Conservation (phyloP, 2,113 vertebrate genomes). For the Ceyx cyanopectus region DNA sequence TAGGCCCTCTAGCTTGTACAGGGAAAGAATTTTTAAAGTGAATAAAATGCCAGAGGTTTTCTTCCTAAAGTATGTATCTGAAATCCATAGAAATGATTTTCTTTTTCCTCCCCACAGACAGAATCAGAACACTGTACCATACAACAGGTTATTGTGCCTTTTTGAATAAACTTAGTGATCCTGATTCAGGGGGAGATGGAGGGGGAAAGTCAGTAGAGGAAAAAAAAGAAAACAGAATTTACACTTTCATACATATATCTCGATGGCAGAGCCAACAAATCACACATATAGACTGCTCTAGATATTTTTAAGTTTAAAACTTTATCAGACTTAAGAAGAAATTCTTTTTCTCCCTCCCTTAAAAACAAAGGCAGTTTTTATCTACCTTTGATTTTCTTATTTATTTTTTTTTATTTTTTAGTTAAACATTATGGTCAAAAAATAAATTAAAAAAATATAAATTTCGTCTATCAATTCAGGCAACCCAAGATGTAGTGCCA, state of each 20-base stretch:
- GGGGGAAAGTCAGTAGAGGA: background rate
- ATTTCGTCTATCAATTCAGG: conserved; percentile 75
- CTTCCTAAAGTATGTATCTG: conserved; percentile 53
- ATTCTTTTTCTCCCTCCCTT: conserved; percentile 39
- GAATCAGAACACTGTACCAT: conserved; percentile 70
- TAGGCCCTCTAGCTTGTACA: background rate
- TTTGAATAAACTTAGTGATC: conserved; percentile 63
- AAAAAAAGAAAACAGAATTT: conserved; percentile 45
- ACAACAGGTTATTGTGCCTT: conserved; percentile 74
- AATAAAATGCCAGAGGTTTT: conserved; percentile 66
- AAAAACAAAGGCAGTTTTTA: conserved; percentile 62
- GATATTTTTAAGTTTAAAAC: conserved; percentile 52
- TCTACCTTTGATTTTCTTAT: conserved; percentile 37
- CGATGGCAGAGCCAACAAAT: conserved; percentile 52
- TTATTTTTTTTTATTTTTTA: background rate
- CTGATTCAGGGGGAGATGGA: conserved; percentile 11
- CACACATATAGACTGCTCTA: conserved; percentile 55
- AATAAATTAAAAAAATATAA: conserved; percentile 77
- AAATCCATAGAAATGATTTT: conserved; percentile 62
- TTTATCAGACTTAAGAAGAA: conserved; percentile 62
- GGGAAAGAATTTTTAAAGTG: conserved; percentile 63
- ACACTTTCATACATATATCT: conserved; percentile 54
- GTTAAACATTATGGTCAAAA: conserved; percentile 76
- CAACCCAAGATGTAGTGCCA: conserved; percentile 74
- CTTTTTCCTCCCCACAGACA: conserved; percentile 58